These are phyloP conservation scores for Anarrhichthys ocellatus DNA, from an alignment of 2,113 vertebrate genomes.

Conservation along the genomic window DNA sequence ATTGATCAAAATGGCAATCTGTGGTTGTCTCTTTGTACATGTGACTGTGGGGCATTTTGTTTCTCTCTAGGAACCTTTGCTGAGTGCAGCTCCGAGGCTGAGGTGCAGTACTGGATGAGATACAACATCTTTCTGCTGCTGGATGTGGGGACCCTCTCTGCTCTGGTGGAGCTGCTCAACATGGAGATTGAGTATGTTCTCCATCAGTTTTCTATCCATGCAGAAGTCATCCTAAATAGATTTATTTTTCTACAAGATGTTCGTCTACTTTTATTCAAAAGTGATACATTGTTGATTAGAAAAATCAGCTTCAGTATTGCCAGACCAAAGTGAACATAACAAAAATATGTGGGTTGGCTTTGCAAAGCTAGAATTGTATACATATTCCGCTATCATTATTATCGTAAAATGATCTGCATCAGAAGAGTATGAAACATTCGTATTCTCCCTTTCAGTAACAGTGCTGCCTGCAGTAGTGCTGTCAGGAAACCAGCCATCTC, in stretches of 20 bases:
- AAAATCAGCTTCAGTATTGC: background rate
- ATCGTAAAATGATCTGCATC: background rate
- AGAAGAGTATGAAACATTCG: background rate
- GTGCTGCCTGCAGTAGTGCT: conserved; percentile 95
- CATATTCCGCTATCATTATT: background rate
- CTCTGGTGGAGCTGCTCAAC: conserved; percentile 97
- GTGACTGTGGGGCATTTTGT: background rate
- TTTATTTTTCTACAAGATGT: background rate
- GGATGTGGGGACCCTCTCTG: conserved; percentile 94
- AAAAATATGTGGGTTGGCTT: background rate
- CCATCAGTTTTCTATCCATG: background rate
- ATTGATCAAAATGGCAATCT: background rate
- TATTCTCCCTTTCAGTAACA: conserved; percentile 86
- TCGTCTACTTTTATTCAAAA: background rate
- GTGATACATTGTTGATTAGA: background rate
- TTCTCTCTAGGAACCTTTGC: conserved; percentile 90
- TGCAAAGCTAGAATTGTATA: background rate
- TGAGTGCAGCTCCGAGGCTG: conserved; percentile 91
- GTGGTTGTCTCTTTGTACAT: background rate
- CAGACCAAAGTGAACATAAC: background rate
- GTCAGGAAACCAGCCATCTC: conserved; percentile 98
- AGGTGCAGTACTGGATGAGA: conserved; percentile 96
- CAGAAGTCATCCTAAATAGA: background rate
- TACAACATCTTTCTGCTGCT: conserved; percentile 95
- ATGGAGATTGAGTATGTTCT: conserved; percentile 97